Base-by-base conservation (phyloP, 2,113 vertebrate species). In the Paracyprichromis sp. region DNA sequence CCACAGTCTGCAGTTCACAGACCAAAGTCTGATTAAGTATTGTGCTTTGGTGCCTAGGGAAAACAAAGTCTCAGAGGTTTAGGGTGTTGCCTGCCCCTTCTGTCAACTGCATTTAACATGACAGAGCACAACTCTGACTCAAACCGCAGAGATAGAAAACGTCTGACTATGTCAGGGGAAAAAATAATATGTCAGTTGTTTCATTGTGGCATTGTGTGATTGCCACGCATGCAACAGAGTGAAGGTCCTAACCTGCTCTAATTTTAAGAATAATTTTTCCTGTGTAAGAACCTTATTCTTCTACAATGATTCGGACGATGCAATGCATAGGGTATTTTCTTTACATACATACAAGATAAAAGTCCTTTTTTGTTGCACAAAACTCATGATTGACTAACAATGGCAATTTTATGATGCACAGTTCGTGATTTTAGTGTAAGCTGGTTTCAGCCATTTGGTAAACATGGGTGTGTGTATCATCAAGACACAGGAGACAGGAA, bases 51-150 rank as follows among this genome's bases (percentile, higher is more conserved):
- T 92, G 92, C 93, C 87, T 85, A 91, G 92, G 92, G 93, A 93
- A 94, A 95, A 94, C 93, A 95, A 92, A 94, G 91, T 94, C 90
- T 93, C 87, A 86, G 92, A 96, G 93, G 93, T 96, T 96, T 95
- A 93, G 96, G 95, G 95, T 95, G 95, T 96, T 94, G 94, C 92
- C 95, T 89, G 93, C 90, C 94, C 84, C 59, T 31, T 92, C 95
- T 96, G 96, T 97, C 96, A 96, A 92, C 91, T 96, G 78, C 90
- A 90, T 94, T 96, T 96, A 96, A 92, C 84, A 90, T 96, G 95
- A 96, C 92, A 95, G 88, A 95, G 95, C 92, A 91, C 95, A 96
- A 95, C 94, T 94, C 92, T 90, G 90, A 93, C 84, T 80, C 82
- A 89, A 88, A 93, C 93, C 91, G 87, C 93, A 93, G 84, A 92